These are phyloP conservation scores for Xyrichtys novacula DNA, from an alignment of 2,797 vertebrate genomes.

Conservation along the genomic window DNA sequence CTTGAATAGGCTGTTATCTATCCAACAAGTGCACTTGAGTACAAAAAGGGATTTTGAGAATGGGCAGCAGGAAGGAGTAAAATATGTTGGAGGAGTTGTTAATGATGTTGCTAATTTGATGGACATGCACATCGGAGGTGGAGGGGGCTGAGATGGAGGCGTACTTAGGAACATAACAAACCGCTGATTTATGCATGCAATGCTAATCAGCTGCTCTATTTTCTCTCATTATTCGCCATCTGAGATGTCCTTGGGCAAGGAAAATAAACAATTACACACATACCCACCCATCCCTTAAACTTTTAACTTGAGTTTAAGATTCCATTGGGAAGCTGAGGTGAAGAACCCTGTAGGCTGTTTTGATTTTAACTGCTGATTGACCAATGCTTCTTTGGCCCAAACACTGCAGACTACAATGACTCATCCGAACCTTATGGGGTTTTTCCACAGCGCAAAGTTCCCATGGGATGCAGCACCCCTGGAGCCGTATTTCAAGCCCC, in stretches of 20 bases:
- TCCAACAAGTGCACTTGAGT: constrained; percentile 17
- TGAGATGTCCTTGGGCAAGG: constrained; percentile 65
- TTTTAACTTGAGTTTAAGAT: constrained; percentile 5
- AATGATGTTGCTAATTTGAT: constrained; percentile 63
- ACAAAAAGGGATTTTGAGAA: constrained; percentile 16
- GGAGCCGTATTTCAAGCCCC: no score
- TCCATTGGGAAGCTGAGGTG: constrained; percentile 6
- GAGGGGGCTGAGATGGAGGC: constrained; percentile 22
- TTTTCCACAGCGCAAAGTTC: not conserved
- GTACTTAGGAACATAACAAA: constrained; percentile 56
- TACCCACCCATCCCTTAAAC: constrained; percentile 4
- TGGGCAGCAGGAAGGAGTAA: constrained; percentile 11
- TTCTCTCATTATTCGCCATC: constrained; percentile 61
- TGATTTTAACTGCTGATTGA: not conserved
- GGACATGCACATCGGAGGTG: constrained; percentile 38
- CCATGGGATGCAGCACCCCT: no score
- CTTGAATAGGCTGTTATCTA: constrained; percentile 10
- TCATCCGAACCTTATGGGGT: not conserved
- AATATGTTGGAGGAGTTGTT: constrained; percentile 23
- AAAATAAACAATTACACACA: constrained; percentile 53
- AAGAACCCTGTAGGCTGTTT: constrained; percentile 7
- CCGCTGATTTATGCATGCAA: constrained; percentile 71
- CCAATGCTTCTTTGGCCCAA: not conserved
- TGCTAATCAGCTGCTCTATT: constrained; percentile 68
- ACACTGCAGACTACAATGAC: not conserved